Base-by-base conservation (phyloP, 1,140 invertebrate genomes). In the Drosophila melanica region DNA sequence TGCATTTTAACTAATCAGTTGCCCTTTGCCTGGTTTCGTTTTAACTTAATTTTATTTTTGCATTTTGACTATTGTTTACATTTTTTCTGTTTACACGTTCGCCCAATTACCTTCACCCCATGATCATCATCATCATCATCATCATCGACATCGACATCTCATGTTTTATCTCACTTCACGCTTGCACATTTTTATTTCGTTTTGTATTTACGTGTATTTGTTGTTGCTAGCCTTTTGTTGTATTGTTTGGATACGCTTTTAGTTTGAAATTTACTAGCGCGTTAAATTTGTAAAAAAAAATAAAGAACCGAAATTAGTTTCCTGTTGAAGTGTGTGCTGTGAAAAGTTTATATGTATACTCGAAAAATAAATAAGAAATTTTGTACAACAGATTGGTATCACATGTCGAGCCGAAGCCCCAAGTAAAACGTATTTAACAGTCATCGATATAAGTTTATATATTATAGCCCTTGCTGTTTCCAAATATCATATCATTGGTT, bases 161-260 rank as follows among this genome's bases (percentile, higher is more conserved):
- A 65, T 81, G 81, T 68, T 75, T 78, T 33, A 70, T 81, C 67
- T 81, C 75, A 75, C 10, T 75, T 79, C 79, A 51, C 77, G 73
- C 75, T 79, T 74, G 20, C 39, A 60, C 48, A 68, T 67, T 81
- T 71, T 60, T 76, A 67, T 81, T 50, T 58, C 2, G 64, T 81
- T 71, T 60, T 76, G 63, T 81, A 51, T 71, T 41, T 70, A 76
- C 79, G 53, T 44, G 44, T 51, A 58, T 79, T 71, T 79, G 70
- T 77, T 60, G 41, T 87, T 86, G 30, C 51, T 42, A 54, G 42
- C 51, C 59, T 51, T 70, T 75, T 75, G 60, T 64, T 23, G 53
- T 41, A 37, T 79, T 72, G 81, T 81, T 81, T 73, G 70, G 68
- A 72, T 69, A 74, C 44, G 41, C 66, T 76, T 87, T 66, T 58